These are phyloP conservation scores for Acanthacorydalis orientalis DNA, from an alignment of 2,888 invertebrate species.

Conservation along the genomic window DNA sequence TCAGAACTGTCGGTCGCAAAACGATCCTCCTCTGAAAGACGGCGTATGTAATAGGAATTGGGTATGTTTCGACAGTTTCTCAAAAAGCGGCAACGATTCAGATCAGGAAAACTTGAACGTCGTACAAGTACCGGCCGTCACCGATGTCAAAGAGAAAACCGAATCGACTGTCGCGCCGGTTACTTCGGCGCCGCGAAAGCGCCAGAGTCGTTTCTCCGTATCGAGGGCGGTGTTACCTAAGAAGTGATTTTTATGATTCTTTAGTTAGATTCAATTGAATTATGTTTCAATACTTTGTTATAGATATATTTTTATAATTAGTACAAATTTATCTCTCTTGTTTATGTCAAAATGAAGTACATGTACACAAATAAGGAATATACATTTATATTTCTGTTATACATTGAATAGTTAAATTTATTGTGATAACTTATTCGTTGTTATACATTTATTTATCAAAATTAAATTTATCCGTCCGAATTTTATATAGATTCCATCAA, in stretches of 20 bases:
- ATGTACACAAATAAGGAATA: too few relatives aligned
- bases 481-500: too few relatives aligned
- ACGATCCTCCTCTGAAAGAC: neutral
- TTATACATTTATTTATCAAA: too few relatives aligned
- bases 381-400: too few relatives aligned
- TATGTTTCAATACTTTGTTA: too few relatives aligned
- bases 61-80: slow-evolving; percentile 1
- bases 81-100: slow-evolving; percentile 2
- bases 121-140: slow-evolving; percentile 1
- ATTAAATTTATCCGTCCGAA: too few relatives aligned
- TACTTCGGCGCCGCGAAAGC: neutral
- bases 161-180: neutral
- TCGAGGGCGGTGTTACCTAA: slow-evolving; percentile 1
- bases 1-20: neutral
- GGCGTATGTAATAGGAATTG: neutral
- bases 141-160: slow-evolving; percentile 2
- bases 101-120: slow-evolving; percentile 1
- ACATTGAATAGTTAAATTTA: too few relatives aligned
- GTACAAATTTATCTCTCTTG: too few relatives aligned
- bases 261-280: too few relatives aligned
- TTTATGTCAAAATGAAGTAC: too few relatives aligned
- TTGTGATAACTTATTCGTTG: too few relatives aligned
- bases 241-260: neutral
- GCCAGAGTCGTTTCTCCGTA: slow-evolving; percentile 4
- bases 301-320: too few relatives aligned